Evolutionary conservation across 2,797 vertebrate species (phyloP), one percentile per base, ranked within the genome.

Genomic region (Arremon aurantiirostris): DNA sequence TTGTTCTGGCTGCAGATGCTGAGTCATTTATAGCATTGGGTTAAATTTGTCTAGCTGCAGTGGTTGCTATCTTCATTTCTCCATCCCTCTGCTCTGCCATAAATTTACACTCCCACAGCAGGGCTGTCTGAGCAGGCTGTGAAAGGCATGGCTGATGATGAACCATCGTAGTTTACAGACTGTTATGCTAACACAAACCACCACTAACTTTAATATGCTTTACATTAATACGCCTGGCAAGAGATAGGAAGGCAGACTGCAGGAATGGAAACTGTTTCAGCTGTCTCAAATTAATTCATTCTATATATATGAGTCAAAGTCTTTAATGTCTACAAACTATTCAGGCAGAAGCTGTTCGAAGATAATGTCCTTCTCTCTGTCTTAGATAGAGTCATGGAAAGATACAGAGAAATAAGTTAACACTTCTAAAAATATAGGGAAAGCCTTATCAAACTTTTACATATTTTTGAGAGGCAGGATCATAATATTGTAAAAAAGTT

Each of bases 41-140:
- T 94, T 75, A 83, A 95, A 88, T 90, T 68, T 49, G 65, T 83
- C 86, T 78, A 65, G 77, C 73, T 90, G 32, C 86, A 90, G 89
- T 89, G 86, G 88, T 86, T 92, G 32, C n/a, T 66, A 47, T 83
- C 37, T 37, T n/a, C 30, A 28, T 35, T 64, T 86, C 80, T 69
- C 42, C 61, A 86, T 81, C 73, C 28, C 70, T 77, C 87, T 87
- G 73, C 79, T 70, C 64, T 88, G 76, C 53, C 93, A 95, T 86
- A 90, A 96, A 90, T 96, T 96, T 82, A 50, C 82, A 92, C 90
- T 95, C 90, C 90, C 77, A 61, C 88, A 83, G 80, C 69, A 90
- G 73, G 69, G 27, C 78, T 91, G 56, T 88, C 82, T 92, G 86
- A 90, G 59, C 80, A 81, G 86, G 50, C 73, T 95, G 90, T 77